These are phyloP conservation scores for Sus scrofa DNA, from an alignment of 2,113 vertebrate genomes.

Conservation along the genomic window T2T-Sscrofa CM000818.6:101066501-101067000, in stretches of 20 bases:
- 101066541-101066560: neutral
- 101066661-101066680: conserved; percentile 4
- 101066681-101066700: neutral
- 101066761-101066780: conserved; percentile 22
- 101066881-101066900: conserved; percentile 2
- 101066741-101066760: conserved; percentile 57
- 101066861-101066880: neutral
- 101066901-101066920: neutral
- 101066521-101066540: neutral
- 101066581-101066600: neutral
- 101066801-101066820: neutral
- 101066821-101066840: neutral
- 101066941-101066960: conserved; percentile 34
- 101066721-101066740: neutral
- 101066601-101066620: neutral
- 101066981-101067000: conserved; percentile 29
- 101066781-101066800: neutral
- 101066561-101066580: neutral
- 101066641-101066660: neutral
- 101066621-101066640: neutral
- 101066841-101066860: conserved; percentile 47
- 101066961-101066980: conserved; percentile 26
- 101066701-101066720: neutral
- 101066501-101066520: neutral
- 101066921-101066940: neutral